phyloP scores from a whole-genome alignment of 1,140 invertebrate genomes.

The Mizuhopecten yessoensis region DNA sequence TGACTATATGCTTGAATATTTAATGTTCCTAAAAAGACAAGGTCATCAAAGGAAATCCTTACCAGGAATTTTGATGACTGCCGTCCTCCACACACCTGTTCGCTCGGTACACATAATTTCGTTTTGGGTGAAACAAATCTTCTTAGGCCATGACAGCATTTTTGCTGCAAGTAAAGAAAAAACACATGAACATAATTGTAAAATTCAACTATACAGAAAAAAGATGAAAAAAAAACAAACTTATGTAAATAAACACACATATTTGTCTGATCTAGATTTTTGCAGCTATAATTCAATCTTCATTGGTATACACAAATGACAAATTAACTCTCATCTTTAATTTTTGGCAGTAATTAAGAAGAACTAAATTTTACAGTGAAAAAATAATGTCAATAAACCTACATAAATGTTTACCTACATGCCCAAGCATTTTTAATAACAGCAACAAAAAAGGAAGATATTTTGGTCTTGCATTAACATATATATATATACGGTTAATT shows the following conservation, averaged over 20 bases:
- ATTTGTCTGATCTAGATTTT: no score
- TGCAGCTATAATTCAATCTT: no score
- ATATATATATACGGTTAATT: no score
- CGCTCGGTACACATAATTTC: background rate
- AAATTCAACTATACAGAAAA: background rate
- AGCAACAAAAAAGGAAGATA: background rate
- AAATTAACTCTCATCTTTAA: no score
- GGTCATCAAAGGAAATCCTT: background rate
- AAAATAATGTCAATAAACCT: no score
- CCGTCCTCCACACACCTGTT: background rate
- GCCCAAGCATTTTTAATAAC: no score
- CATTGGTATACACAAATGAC: no score
- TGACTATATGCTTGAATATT: no score
- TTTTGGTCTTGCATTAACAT: background rate
- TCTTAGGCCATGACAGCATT: background rate
- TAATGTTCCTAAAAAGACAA: no score
- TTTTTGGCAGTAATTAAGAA: no score
- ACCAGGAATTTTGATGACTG: constrained; percentile 2
- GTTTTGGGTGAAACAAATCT: background rate
- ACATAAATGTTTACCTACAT: no score
- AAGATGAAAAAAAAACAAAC: background rate
- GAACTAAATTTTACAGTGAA: no score
- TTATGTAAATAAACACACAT: background rate
- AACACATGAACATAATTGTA: background rate
- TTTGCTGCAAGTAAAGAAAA: background rate